Evolutionary conservation across 2,888 invertebrate species (phyloP), one percentile per base, ranked within the genome.

Genomic region (Pocota personata): DNA sequence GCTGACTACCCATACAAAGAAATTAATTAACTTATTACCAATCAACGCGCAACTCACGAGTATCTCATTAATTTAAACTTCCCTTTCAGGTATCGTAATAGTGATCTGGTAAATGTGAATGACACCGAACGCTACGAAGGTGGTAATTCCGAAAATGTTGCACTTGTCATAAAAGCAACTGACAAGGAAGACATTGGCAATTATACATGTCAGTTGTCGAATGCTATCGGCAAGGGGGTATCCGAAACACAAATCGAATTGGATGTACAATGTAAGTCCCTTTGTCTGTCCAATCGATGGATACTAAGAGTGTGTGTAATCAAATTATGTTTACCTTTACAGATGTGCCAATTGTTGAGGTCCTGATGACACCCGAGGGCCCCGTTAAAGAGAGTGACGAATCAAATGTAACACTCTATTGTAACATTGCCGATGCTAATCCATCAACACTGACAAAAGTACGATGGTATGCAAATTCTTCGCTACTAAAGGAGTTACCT

Each of bases 381-480:
- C 96, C 97, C 0, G 95, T 97, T 50, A 95, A 95, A 90, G 97
- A 97, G 90, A 95, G 95, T 37, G 96, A 96, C 83, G 95, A 95
- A 89, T 93, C 94, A 72, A 97, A 97, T 92, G 97, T 98, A 71
- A 96, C 97, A 1, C 93, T 98, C 46, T 95, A 95, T 67, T 98
- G 98, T 90, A 95, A 96, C 88, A 96, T 97, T 67, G 93, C 95
- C 19, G 94, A 95, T 12, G 98, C 97, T 1, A 97, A 98, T 93
- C 98, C 98, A 0, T 92, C 94, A 0, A 93, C 93, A 73, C 93
- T 96, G 89, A 95, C 94, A 89, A 95, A 96, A 88, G 98, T 97
- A 82, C 94, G 96, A 88, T 98, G 98, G 98, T 97, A 95, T 91
- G 93, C 97, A 88, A 96, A 97, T 89, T 96, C 96, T 1, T 95